Evolutionary conservation across 2,113 vertebrate genomes (phyloP).

Genomic region (Manacus vitellinus): DNA sequence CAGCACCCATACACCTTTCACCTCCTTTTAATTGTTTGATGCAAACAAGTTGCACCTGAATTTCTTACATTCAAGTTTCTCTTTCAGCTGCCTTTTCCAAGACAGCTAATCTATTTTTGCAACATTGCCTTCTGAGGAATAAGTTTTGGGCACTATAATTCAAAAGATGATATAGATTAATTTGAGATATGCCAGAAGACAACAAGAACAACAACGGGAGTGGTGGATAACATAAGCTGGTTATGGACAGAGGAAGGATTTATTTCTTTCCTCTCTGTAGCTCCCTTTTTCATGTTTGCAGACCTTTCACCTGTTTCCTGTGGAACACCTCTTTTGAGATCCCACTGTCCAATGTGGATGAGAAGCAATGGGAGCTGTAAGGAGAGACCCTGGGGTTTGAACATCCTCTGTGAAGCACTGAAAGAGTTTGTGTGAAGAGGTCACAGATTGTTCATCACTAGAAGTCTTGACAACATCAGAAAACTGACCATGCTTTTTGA

Average conservation of each 20-base stretch:
- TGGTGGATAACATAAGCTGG: background rate
- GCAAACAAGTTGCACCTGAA: background rate
- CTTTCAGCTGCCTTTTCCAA: background rate
- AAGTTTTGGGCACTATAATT: background rate
- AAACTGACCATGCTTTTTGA: background rate
- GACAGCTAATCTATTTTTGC: background rate
- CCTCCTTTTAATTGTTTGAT: background rate
- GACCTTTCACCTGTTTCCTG: background rate
- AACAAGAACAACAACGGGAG: background rate
- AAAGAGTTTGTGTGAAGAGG: background rate
- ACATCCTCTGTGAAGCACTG: background rate
- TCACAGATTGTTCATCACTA: background rate
- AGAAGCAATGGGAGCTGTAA: background rate
- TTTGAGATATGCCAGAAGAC: background rate
- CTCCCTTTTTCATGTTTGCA: background rate
- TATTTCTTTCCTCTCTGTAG: background rate
- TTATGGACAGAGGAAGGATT: background rate
- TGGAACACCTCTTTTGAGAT: background rate
- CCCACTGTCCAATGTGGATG: background rate
- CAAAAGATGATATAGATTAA: background rate
- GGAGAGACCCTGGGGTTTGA: background rate
- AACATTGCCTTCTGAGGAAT: background rate
- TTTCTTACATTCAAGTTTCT: rapidly evolving
- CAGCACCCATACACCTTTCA: background rate
- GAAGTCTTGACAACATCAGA: background rate